Evolutionary conservation across 2,797 vertebrate species (phyloP).

Genomic region (Coccyzus lansbergi): DNA sequence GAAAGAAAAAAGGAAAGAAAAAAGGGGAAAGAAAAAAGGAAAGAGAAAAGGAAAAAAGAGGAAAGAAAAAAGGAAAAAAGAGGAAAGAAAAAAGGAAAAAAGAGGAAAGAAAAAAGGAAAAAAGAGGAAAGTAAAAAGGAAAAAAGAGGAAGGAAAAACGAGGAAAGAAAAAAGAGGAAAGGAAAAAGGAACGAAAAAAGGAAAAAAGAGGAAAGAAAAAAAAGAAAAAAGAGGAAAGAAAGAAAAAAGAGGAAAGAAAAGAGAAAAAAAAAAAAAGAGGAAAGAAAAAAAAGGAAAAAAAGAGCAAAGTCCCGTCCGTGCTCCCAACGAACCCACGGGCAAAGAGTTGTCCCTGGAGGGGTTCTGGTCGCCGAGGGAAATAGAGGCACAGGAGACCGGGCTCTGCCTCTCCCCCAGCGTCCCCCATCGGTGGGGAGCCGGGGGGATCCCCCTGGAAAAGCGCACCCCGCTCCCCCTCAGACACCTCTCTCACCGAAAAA

Average conservation of each 20-base stretch:
- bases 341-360: neutral
- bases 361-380: neutral
- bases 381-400: neutral
- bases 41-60: too few relatives aligned
- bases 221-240: too few relatives aligned
- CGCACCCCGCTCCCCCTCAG: neutral
- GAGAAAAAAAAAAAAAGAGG: neutral
- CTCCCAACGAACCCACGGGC: neutral
- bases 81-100: too few relatives aligned
- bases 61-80: too few relatives aligned
- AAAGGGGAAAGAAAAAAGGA: too few relatives aligned
- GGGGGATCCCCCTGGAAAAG: neutral
- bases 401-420: neutral
- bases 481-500: neutral
- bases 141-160: too few relatives aligned
- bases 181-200: too few relatives aligned
- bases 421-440: neutral
- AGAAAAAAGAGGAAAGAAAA: fast-evolving
- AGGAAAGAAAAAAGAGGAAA: too few relatives aligned
- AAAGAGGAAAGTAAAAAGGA: too few relatives aligned
- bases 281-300: fast-evolving
- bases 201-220: too few relatives aligned
- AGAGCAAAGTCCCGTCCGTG: neutral
- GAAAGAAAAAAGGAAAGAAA: too few relatives aligned
- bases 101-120: too few relatives aligned